phyloP scores from a whole-genome alignment of 2,797 vertebrate genomes.

The Neosilurus mollespiculum region DNA sequence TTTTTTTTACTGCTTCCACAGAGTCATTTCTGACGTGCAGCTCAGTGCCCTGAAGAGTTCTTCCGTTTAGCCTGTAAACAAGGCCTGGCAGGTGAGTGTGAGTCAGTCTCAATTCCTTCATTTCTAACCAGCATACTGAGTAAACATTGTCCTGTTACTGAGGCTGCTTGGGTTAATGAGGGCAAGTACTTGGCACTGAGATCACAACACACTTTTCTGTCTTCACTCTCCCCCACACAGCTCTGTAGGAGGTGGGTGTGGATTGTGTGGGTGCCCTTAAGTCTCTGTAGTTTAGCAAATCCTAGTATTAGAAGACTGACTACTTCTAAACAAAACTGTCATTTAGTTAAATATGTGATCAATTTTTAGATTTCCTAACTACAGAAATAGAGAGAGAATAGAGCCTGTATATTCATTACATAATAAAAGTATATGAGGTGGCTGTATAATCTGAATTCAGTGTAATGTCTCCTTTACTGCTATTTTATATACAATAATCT shows the following conservation, averaged over 20 bases:
- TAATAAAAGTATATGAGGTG: not conserved
- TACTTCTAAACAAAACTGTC: constrained; percentile 24
- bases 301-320: constrained; percentile 23
- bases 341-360: not conserved
- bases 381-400: not conserved
- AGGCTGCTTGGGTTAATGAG: constrained; percentile 53
- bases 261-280: constrained; percentile 55
- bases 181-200: constrained; percentile 58
- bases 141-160: constrained; percentile 59
- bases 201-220: constrained; percentile 66
- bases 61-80: constrained; percentile 42
- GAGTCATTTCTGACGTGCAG: constrained; percentile 3
- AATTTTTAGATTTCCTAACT: not conserved
- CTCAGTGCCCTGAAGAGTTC: constrained; percentile 32
- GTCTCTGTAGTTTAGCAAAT: constrained; percentile 50
- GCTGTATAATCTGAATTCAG: not conserved
- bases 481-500: not conserved
- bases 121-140: constrained; percentile 44
- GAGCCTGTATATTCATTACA: not conserved
- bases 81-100: constrained; percentile 49
- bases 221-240: constrained; percentile 60
- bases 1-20: not conserved
- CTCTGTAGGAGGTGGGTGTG: constrained; percentile 41
- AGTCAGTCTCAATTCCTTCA: constrained; percentile 44
- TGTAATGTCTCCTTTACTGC: not conserved